Evolutionary conservation across 2,797 vertebrate species (phyloP).

Genomic region (Gadopsis bispinosus): DNA sequence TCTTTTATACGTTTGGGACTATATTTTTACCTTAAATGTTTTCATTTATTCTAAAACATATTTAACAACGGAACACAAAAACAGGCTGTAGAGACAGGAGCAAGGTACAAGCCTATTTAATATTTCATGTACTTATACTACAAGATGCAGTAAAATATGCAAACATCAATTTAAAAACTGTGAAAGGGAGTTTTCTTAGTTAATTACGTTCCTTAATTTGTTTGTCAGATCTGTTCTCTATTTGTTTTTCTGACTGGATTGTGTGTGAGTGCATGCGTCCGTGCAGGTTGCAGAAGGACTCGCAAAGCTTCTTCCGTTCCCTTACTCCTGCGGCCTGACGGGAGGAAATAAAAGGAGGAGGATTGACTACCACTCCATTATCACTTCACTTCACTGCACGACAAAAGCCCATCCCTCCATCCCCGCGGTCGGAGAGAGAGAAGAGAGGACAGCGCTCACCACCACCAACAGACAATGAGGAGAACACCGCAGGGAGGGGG

Average conservation of each 20-base stretch:
- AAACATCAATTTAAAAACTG: not conserved
- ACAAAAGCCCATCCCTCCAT: constrained; percentile 80
- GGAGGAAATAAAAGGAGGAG: constrained; percentile 57
- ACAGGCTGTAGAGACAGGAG: not conserved
- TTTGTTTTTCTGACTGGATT: constrained; percentile 11
- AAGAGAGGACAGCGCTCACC: constrained; percentile 84
- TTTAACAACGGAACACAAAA: not conserved
- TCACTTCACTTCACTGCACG: constrained; percentile 81
- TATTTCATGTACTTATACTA: not conserved
- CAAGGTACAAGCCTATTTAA: not conserved
- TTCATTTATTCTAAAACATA: not conserved
- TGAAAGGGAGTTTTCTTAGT: not conserved
- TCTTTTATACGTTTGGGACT: not conserved
- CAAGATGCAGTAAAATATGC: not conserved
- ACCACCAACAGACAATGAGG: constrained; percentile 84
- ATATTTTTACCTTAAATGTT: not conserved
- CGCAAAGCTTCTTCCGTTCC: constrained; percentile 79
- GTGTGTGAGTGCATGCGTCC: constrained; percentile 45
- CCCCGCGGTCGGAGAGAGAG: constrained; percentile 77
- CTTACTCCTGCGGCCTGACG: constrained; percentile 79
- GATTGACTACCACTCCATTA: constrained; percentile 75
- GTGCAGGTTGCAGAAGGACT: constrained; percentile 85
- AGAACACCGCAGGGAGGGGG: constrained; percentile 75
- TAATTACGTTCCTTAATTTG: constrained; percentile 5
- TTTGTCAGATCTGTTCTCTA: constrained; percentile 2